Base-by-base conservation (phyloP, 37 sponge, comb jelly and placozoan species). In the Ianthella basta region DNA sequence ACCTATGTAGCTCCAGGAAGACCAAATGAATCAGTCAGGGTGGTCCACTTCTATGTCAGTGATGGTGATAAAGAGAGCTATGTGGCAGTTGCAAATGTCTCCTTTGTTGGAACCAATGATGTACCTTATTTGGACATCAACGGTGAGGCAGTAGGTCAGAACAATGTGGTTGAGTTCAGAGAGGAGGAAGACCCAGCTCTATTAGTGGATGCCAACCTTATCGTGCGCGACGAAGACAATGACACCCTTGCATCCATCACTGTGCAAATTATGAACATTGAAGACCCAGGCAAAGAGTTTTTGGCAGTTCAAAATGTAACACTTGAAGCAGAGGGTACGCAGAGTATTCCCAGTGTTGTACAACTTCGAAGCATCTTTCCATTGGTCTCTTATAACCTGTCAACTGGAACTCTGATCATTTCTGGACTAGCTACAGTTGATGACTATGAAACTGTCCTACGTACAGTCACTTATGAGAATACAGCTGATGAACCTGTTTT, bases 221-320 rank as follows among this genome's bases (percentile, higher is more conserved):
- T 89, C 5, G 23, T 93, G 24, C 79, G 79, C 30, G 97, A 96
- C 65, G 85, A 83, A 27, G 97, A 96, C 84, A 96, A 96, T 55
- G 27, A 14, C 18, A 89, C 97, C 0, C 59, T 96, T 32, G 88
- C 83, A 0, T 94, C 38, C 60, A 83, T 91, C 55, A 83, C 86
- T 32, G 94, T 82, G 0, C 40, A 67, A 56, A 94, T 96, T n/a
- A n/a, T 88, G 33, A 83, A 91, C 64, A 75, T 74, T 44, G 37
- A 83, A 0, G 92, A 94, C 59, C 56, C 37, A 16, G 74, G 21
- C 1, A 14, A 20, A 0, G 97, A 96, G 54, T 69, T 89, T 41
- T 87, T 96, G 36, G 60, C 35, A 14, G 92, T 87, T 0, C 74
- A 87, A 35, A 70, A 60, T 30, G 84, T 91, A 29, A 84, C 57